Evolutionary conservation across 2,888 invertebrate species (phyloP), one percentile per base, ranked within the genome.

Genomic region (Trimorus sp.): DNA sequence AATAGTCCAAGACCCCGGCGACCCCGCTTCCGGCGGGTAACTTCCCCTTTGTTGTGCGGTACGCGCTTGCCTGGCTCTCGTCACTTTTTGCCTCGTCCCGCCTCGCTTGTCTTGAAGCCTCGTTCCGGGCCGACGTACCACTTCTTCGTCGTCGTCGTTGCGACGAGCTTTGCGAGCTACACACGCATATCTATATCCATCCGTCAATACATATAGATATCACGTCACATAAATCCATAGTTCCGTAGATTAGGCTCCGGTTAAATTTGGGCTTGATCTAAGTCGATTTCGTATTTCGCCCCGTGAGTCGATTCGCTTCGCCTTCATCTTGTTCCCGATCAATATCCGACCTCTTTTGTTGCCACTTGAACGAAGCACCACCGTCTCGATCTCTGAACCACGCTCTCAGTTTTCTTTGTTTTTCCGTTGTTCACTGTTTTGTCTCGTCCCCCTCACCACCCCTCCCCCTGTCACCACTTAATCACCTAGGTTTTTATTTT

Each of bases 241-340:
- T 3, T 26, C 26, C 45, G 65, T 78, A 66, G 70, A 54, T 3
- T 74, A 78, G 78, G 82, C 42, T 48, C 26, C 26, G 1, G 26
- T 26, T 4, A 4, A n/a, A 26, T 26, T 26, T 26, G 26, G 26
- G 26, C 26, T 26, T 26, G 26, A 26, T 26, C 26, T 3, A 26
- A 26, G 26, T 26, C 26, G 4, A 26, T 26, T 26, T 26, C 26
- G 26, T 40, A 73, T 79, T 74, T 74, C 79, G 74, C 79, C 79
- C 74, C 79, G 74, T 79, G 88, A 88, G 88, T 88, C 88, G 88
- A 89, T 88, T 88, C 88, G 88, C 88, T 87, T 88, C 83, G 84
- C 84, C 82, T 83, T 84, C 75, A 80, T 80, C 77, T 74, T 78
- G 62, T 82, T 76, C 83, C 79, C 80, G 70, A 80, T 73, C 73